phyloP scores from a whole-genome alignment of 2,113 vertebrate species.

The Furnarius figulus region DNA sequence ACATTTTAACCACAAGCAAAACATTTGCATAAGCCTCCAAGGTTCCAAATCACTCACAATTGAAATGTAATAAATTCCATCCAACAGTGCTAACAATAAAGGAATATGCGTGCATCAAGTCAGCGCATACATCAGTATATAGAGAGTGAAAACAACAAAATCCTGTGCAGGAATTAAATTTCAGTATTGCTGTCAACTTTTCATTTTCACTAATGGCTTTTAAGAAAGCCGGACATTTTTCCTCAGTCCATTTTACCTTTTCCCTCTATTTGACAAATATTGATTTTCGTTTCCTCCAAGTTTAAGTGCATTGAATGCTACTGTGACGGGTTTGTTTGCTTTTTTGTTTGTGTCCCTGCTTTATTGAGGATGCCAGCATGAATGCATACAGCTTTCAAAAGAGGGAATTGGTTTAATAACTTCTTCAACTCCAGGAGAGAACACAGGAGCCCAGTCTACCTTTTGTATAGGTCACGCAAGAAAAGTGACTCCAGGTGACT shows the following conservation, averaged over 20 bases:
- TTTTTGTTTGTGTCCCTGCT: constrained; percentile 36
- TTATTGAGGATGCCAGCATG: constrained; percentile 62
- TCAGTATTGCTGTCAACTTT: constrained; percentile 1
- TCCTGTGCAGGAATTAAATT: background rate
- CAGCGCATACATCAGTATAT: background rate
- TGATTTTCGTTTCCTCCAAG: constrained; percentile 64
- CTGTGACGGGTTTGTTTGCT: constrained; percentile 30
- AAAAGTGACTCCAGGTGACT: background rate
- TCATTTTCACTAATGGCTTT: constrained; percentile 56
- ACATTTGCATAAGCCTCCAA: background rate
- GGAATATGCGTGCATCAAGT: background rate
- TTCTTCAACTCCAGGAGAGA: constrained; percentile 8
- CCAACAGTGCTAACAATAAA: background rate
- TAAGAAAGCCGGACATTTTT: constrained; percentile 10
- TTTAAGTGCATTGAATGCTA: constrained; percentile 61
- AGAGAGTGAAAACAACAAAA: background rate
- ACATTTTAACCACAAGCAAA: background rate
- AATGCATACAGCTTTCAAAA: constrained; percentile 31
- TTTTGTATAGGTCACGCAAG: constrained; percentile 3
- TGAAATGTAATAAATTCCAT: background rate
- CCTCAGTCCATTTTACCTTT: constrained; percentile 53
- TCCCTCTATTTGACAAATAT: constrained; percentile 61
- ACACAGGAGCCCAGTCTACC: background rate
- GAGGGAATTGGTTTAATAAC: constrained; percentile 50
- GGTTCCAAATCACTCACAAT: background rate